Conservation (phyloP, 2,797 vertebrate genomes). For the Picus viridis region DNA sequence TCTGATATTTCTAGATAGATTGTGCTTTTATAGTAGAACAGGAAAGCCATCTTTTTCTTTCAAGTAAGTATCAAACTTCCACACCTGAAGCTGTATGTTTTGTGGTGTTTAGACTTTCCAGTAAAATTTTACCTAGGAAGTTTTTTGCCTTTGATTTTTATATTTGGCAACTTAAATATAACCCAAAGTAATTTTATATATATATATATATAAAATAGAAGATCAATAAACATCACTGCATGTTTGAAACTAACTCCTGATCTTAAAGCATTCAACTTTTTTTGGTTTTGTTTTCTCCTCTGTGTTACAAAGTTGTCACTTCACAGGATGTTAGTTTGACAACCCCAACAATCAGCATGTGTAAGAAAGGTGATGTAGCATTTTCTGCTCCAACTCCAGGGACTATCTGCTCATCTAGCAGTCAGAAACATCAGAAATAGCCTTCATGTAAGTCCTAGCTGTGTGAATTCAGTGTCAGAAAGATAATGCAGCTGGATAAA, state of each 20-base stretch:
- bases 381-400: background rate
- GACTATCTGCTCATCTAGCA: background rate
- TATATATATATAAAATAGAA: background rate
- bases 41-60: background rate
- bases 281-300: background rate
- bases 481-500: background rate
- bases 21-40: background rate
- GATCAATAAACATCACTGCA: background rate
- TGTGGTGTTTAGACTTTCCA: background rate
- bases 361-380: background rate
- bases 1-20: background rate
- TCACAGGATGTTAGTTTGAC: background rate
- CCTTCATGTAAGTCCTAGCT: too few relatives aligned
- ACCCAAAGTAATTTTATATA: background rate
- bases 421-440: too few relatives aligned
- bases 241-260: background rate
- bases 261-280: background rate
- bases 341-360: background rate
- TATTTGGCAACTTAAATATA: background rate
- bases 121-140: background rate
- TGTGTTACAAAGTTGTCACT: background rate
- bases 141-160: background rate
- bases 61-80: background rate
- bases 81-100: background rate
- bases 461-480: background rate